Evolutionary conservation across 2,888 invertebrate species (phyloP).

Genomic region (Callyntrura guangdongensis): DNA sequence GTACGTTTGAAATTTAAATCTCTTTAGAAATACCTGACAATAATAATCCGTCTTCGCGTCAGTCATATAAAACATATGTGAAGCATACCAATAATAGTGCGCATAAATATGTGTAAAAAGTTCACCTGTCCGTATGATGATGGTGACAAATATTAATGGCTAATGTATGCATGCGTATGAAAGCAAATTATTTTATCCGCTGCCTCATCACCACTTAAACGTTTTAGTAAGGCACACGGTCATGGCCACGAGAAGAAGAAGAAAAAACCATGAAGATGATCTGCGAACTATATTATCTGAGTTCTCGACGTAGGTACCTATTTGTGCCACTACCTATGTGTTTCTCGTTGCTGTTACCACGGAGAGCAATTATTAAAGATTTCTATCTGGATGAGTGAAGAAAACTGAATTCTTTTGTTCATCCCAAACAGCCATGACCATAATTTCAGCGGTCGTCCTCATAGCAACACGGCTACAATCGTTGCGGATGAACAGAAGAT

Average conservation of each 20-base stretch:
- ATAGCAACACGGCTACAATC: background rate
- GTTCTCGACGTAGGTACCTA: background rate
- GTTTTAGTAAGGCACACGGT: constrained; percentile 39
- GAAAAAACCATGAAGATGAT: background rate
- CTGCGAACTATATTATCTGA: too few species aligned
- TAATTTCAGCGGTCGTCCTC: constrained; percentile 13
- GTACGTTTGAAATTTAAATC: constrained; percentile 20
- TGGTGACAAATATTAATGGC: background rate
- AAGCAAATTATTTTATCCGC: too few species aligned
- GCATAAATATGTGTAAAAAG: background rate
- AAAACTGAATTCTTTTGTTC: constrained; percentile 37
- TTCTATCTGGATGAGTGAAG: background rate
- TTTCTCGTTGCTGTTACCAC: background rate
- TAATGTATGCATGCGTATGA: background rate
- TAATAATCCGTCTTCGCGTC: background rate
- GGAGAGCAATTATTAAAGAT: background rate
- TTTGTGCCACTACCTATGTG: background rate
- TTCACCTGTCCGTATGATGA: background rate
- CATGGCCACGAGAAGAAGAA: constrained; percentile 4
- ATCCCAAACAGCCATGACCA: constrained; percentile 15
- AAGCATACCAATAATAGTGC: background rate
- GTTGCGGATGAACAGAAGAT: constrained; percentile 65
- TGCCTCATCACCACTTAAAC: constrained; percentile 13
- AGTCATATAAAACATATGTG: background rate
- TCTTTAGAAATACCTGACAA: constrained; percentile 28